phyloP scores from a whole-genome alignment of 2,113 vertebrate genomes.

The Paramisgurnus dabryanus region DNA sequence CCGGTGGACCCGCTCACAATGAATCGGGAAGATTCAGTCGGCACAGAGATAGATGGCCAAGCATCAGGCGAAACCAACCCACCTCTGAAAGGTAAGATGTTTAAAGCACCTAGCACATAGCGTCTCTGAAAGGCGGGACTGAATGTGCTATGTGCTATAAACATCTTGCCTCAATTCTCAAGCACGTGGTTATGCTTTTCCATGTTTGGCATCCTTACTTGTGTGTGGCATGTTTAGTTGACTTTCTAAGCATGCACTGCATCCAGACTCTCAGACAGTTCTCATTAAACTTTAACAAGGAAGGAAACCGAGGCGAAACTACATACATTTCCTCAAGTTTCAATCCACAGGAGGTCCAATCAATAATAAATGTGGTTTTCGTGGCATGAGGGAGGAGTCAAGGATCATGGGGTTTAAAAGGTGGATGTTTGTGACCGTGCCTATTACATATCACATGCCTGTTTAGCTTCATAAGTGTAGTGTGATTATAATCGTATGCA shows the following conservation, averaged over 20 bases:
- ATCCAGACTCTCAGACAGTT: slow-evolving; percentile 29
- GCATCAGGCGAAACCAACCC: slow-evolving; percentile 51
- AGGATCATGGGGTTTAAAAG: slow-evolving; percentile 13
- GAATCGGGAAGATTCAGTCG: slow-evolving; percentile 58
- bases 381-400: slow-evolving; percentile 39
- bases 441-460: neutral
- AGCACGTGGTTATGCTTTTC: slow-evolving; percentile 20
- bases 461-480: neutral
- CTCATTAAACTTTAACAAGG: slow-evolving; percentile 54
- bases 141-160: slow-evolving; percentile 38
- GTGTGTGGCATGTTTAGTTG: slow-evolving; percentile 39
- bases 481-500: no score
- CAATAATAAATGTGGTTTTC: slow-evolving; percentile 53
- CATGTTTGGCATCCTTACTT: slow-evolving; percentile 32
- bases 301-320: slow-evolving; percentile 47
- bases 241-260: slow-evolving; percentile 45
- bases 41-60: slow-evolving; percentile 51
- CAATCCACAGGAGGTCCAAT: slow-evolving; percentile 43
- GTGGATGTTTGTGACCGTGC: neutral
- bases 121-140: slow-evolving; percentile 36
- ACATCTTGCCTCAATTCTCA: slow-evolving; percentile 52
- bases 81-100: no score
- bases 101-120: slow-evolving; percentile 12
- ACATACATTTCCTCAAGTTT: slow-evolving; percentile 56
- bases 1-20: slow-evolving; percentile 47